Evolutionary conservation across 2,888 invertebrate species (phyloP).

Genomic region (Erannis defoliaria): DNA sequence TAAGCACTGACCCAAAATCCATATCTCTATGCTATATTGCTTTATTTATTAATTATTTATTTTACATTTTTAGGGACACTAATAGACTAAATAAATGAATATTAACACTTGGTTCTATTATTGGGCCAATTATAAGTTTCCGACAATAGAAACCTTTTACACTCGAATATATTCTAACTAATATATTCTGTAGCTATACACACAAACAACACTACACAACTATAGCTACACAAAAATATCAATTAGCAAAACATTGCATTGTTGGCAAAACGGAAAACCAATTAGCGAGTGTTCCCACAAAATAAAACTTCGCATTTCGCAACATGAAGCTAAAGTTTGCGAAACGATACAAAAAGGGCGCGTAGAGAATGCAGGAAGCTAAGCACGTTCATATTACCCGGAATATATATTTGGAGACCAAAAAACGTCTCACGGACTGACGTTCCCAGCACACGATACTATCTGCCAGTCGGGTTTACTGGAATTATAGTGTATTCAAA

Average conservation of each 20-base stretch:
- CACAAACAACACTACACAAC: no score
- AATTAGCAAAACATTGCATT: constrained; percentile 12
- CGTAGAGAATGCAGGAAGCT: constrained; percentile 30
- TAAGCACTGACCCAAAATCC: no score
- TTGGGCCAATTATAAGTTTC: no score
- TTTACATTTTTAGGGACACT: no score
- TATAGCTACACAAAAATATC: constrained; percentile 13
- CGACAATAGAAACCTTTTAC: no score
- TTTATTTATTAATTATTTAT: no score
- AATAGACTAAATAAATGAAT: no score
- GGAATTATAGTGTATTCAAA: constrained; percentile 40
- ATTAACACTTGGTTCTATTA: no score
- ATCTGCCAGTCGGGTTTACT: constrained; percentile 36
- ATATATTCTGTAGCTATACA: constrained; percentile 2
- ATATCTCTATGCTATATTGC: no score
- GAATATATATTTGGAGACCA: constrained; percentile 33
- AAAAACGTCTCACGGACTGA: constrained; percentile 38
- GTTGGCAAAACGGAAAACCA: constrained; percentile 16
- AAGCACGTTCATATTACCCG: constrained; percentile 33
- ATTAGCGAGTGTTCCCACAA: constrained; percentile 13
- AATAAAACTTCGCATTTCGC: constrained; percentile 2
- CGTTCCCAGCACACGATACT: constrained; percentile 30
- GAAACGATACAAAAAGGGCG: constrained; percentile 20
- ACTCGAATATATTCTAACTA: neutral
- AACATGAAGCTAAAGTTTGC: constrained; percentile 14